Base-by-base conservation (phyloP, 2,113 vertebrate genomes). In the Caranx melampygus region DNA sequence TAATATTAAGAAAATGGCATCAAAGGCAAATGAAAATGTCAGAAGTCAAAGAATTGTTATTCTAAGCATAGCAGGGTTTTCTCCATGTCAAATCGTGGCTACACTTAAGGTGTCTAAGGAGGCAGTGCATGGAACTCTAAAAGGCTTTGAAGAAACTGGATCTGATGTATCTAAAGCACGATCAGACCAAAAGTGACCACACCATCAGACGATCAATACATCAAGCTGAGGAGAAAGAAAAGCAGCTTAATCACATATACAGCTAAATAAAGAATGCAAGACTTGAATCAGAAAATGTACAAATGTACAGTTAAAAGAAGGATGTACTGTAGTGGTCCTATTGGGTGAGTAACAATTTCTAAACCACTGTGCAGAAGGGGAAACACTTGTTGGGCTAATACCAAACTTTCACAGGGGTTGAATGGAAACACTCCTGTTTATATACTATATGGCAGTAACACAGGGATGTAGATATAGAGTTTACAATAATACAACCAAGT, bases 331-430 rank as follows among this genome's bases (percentile, higher is more conserved):
- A 16, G 52, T 18, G 8, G 13, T 70, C 21, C 44, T 14, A 18
- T 14, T 31, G 37, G 51, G 42, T 1, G 15, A 26, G 5, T 26
- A 40, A 59, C 49, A 42, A 49, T 64, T 40, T 42, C n/a, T 31
- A 14, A 42, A 55, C 21, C 59, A 74, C 35, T 34, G 33, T 35
- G n/a, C 49, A 42, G 72, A 6, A 63, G 34, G 34, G 26, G 47
- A 55, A 64, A 75, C 34, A 20, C 49, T 33, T 31, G 34, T 35
- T 42, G 54, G 37, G 44, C 34, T 33, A 60, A 72, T 42, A 60
- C 26, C 57, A 49, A 33, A 6, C 11, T 37, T 31, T 72, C 44
- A 72, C 57, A 21, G 20, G 35, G 70, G 45, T 40, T 40, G 45
- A 55, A 60, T 75, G 49, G 45, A 49, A 49, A 49, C 2, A 47